Evolutionary conservation across 2,113 vertebrate genomes (phyloP).

Genomic region (Nannospalax galili): DNA sequence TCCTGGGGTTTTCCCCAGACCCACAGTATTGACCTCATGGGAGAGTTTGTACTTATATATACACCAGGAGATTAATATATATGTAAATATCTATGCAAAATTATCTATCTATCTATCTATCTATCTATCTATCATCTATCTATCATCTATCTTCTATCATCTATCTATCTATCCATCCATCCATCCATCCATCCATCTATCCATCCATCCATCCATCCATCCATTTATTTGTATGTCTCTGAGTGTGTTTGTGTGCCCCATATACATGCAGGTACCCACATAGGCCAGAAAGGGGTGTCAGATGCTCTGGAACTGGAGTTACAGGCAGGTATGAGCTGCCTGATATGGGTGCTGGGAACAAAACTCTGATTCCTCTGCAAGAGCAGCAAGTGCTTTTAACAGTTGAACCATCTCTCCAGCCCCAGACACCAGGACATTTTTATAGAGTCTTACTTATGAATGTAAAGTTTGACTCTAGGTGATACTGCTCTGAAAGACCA

Average conservation of each 20-base stretch:
- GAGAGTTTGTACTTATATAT: neutral
- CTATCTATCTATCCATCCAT: too few relatives aligned
- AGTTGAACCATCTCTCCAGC: neutral
- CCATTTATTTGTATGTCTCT: too few relatives aligned
- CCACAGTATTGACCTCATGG: neutral
- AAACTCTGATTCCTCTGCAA: neutral
- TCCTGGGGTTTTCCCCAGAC: neutral
- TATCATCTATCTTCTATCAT: too few relatives aligned
- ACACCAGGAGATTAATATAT: neutral
- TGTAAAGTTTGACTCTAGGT: neutral
- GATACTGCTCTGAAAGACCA: neutral
- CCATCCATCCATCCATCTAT: too few relatives aligned
- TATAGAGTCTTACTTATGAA: neutral
- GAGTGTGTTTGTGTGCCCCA: too few relatives aligned
- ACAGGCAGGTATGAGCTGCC: neutral
- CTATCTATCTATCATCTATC: too few relatives aligned
- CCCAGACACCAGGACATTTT: neutral
- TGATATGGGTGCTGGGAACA: neutral
- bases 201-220: too few relatives aligned
- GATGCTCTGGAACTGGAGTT: neutral
- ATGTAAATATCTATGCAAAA: neutral
- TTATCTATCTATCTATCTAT: too few relatives aligned
- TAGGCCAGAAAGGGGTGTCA: neutral
- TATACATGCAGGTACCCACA: neutral
- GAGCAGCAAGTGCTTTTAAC: too few relatives aligned